phyloP scores from a whole-genome alignment of 2,888 invertebrate species.

The Ophion ellenae region DNA sequence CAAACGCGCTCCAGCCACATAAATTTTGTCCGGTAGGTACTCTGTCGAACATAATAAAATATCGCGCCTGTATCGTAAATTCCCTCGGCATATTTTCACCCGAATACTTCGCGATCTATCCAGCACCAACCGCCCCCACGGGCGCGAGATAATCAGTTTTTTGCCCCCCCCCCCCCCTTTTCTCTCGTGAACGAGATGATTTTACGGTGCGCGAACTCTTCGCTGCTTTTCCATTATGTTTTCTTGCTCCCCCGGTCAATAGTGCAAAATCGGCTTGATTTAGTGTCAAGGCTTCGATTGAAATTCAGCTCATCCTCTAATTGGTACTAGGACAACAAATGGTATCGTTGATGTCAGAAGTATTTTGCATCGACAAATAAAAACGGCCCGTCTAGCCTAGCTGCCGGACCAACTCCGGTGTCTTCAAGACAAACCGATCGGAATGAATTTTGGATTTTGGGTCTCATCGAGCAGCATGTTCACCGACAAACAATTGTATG shows the following conservation, averaged over 20 bases:
- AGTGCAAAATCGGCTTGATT: constrained; percentile 5
- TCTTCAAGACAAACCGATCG: no score
- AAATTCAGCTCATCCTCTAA: neutral
- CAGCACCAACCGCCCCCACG: constrained; percentile 43
- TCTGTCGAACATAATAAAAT: constrained; percentile 80
- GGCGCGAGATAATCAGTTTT: constrained; percentile 62
- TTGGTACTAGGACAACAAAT: no score
- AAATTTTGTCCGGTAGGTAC: constrained; percentile 78
- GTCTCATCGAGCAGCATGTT: no score
- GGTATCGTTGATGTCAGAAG: no score
- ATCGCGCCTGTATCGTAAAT: constrained; percentile 79
- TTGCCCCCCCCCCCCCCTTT: neutral
- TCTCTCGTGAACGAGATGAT: constrained; percentile 21
- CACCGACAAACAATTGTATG: no score
- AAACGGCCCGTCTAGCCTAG: no score
- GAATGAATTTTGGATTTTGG: no score
- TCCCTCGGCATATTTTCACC: constrained; percentile 76
- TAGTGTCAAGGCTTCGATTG: neutral
- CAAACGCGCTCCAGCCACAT: constrained; percentile 73
- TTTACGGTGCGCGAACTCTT: constrained; percentile 22
- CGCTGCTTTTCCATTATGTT: neutral
- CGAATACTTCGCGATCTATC: constrained; percentile 70
- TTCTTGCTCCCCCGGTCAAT: neutral
- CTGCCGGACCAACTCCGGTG: no score
- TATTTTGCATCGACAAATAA: no score